These are phyloP conservation scores for Diabrotica balteata DNA, from an alignment of 2,888 invertebrate genomes.

Conservation along the genomic window DNA sequence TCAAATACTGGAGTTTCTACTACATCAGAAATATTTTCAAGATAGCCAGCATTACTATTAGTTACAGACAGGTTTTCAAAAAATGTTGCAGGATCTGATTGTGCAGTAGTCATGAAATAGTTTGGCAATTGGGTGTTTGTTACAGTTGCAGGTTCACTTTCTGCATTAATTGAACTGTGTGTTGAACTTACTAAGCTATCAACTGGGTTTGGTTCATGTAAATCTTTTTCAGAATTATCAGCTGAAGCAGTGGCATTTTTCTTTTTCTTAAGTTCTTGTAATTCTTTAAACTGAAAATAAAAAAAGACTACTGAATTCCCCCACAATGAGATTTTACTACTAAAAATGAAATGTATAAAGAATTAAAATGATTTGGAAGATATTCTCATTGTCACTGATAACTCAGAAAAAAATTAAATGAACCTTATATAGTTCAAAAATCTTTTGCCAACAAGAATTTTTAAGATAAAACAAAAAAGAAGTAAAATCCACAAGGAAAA, in stretches of 20 bases:
- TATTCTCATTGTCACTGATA: neutral
- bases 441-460: too few relatives aligned
- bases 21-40: neutral
- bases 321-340: neutral
- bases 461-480: too few relatives aligned
- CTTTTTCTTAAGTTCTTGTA: conserved; percentile 59
- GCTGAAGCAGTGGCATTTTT: conserved; percentile 42
- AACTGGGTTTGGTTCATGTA: conserved; percentile 37
- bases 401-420: too few relatives aligned
- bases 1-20: conserved; percentile 17
- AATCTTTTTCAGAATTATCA: conserved; percentile 37
- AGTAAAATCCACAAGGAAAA: too few relatives aligned
- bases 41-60: neutral
- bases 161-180: conserved; percentile 44
- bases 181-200: conserved; percentile 49
- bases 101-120: conserved; percentile 43
- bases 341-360: neutral
- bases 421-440: too few relatives aligned
- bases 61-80: conserved; percentile 46
- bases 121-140: conserved; percentile 39
- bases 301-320: conserved; percentile 15
- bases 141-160: conserved; percentile 13
- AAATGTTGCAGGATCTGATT: conserved; percentile 40
- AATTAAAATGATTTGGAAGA: neutral
- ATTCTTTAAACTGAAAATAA: conserved; percentile 63